Evolutionary conservation across 2,888 invertebrate species (phyloP).

Genomic region (Lottia gigantea): DNA sequence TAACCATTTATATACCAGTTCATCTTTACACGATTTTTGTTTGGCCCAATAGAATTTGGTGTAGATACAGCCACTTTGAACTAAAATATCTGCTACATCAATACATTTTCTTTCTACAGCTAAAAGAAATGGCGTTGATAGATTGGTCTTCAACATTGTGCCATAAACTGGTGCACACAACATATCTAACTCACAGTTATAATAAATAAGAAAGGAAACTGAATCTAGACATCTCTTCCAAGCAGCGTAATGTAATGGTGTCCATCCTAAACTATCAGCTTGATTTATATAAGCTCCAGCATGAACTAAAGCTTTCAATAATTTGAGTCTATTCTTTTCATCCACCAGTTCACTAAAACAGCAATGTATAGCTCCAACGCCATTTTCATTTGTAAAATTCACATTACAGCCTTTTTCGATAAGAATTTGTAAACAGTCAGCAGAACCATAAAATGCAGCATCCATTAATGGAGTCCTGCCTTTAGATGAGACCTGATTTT

Average conservation of each 20-base stretch:
- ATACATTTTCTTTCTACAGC: not conserved
- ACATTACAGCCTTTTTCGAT: constrained; percentile 8
- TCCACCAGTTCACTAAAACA: constrained; percentile 8
- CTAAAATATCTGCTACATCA: not conserved
- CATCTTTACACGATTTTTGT: not conserved
- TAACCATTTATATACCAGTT: not conserved
- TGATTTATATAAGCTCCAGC: not conserved
- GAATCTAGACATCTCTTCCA: constrained; percentile 3
- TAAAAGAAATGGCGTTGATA: not conserved
- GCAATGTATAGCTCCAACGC: not conserved
- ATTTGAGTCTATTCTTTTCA: not conserved
- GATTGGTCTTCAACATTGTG: not conserved
- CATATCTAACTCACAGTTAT: constrained; percentile 1
- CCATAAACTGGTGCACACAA: constrained; percentile 5
- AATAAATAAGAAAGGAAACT: constrained; percentile 2
- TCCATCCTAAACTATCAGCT: constrained; percentile 1
- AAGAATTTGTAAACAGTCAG: constrained; percentile 1
- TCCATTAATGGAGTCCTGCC: constrained; percentile 5
- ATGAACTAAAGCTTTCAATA: not conserved
- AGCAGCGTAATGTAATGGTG: constrained; percentile 3
- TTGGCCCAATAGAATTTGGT: constrained; percentile 5
- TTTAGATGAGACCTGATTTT: constrained; percentile 1
- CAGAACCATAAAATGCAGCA: constrained; percentile 6
- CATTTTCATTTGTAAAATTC: constrained; percentile 8
- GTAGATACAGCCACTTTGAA: not conserved